Base-by-base conservation (phyloP, 2,797 vertebrate species). In the Siniperca scherzeri region DNA sequence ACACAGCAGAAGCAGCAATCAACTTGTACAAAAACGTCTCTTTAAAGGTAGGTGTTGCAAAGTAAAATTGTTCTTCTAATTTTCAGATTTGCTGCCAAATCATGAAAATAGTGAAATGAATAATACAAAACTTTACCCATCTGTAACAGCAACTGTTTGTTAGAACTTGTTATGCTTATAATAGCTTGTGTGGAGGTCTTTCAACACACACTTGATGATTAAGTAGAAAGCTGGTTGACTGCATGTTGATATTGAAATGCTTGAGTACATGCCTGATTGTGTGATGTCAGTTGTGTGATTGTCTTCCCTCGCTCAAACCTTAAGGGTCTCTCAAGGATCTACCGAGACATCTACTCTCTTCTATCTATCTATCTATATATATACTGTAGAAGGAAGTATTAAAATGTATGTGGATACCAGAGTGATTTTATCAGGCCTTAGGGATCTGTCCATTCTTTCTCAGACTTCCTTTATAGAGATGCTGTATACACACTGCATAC, bases 1-100 rank as follows among this genome's bases (percentile, higher is more conserved):
- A 78, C 55, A 53, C 67, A 84, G 72, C 81, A 88, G 75, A 87
- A 56, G 81, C 86, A 87, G 66, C 75, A 81, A 33, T 81, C 85
- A 84, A 70, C 84, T 62, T 84, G 78, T 81, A 72, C 75, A 85
- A 79, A 90, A 89, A 71, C 84, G 0, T 80, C 78, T 87, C n/a
- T 65, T 85, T 86, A 74, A 93, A 94, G 93, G 93, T 94, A 95
- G 92, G 94, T 95, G 85, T 72, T 72, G 16, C n/a, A 70, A 88
- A 76, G 40, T 30, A 13, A 66, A 85, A 14, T 16, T 69, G 42
- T 78, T 56, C 46, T 38, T 83, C 30, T 69, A n/a, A 72, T 82
- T 56, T 56, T 84, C 13, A 65, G 38, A 62, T 68, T 50, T 70
- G 30, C 27, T 57, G 57, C 71, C 77, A 27, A 52, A 60, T 56